Conservation (phyloP, 2,113 vertebrate genomes). For the Dasyurus viverrinus region DNA sequence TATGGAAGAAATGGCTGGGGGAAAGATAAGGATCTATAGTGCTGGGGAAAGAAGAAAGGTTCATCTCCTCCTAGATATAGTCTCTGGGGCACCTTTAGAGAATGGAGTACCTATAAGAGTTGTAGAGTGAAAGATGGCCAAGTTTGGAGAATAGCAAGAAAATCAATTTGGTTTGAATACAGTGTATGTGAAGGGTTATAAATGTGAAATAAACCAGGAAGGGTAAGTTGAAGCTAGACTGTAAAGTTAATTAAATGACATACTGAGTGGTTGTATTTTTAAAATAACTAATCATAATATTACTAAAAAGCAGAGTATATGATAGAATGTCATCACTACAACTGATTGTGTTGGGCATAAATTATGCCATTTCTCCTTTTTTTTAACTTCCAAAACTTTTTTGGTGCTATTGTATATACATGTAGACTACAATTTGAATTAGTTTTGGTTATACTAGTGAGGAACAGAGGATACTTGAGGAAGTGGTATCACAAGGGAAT, state of each 20-base stretch:
- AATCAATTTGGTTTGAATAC: not conserved
- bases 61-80: not conserved
- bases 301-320: not conserved
- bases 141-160: not conserved
- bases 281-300: not conserved
- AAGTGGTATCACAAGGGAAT: not conserved
- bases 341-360: not conserved
- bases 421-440: not conserved
- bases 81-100: not conserved
- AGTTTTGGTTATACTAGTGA: not conserved
- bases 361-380: not conserved
- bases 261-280: not conserved
- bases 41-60: not conserved
- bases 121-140: not conserved
- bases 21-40: not conserved
- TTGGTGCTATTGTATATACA: not conserved
- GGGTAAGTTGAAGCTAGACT: not conserved
- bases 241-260: not conserved
- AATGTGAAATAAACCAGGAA: not conserved
- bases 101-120: not conserved
- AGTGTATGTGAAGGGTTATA: not conserved
- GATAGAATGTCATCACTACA: not conserved
- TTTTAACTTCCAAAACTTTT: slow-evolving; percentile 9
- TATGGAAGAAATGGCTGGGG: not conserved
- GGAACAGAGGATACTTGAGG: not conserved